A percentile compares a stretch with the other conserved stretches of the same genome.
Evolutionary conservation across 1,140 invertebrate species (phyloP).

Genomic region (Venustaconcha ellipsiformis): DNA sequence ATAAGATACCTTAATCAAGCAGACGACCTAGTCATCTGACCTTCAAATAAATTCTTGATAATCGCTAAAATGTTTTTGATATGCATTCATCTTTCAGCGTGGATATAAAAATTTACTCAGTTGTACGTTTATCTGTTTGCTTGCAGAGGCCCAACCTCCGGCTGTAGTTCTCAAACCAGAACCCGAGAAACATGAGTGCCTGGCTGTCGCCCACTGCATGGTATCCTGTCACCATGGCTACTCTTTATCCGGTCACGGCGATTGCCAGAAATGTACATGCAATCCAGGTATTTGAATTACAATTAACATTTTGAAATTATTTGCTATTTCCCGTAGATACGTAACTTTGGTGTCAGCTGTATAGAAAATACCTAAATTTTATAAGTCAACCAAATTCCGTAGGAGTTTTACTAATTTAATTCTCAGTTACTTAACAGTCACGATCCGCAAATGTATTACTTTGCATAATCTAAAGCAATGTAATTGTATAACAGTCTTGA

Average conservation of each 20-base stretch:
- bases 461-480: not conserved
- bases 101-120: not conserved
- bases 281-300: conserved; percentile 11
- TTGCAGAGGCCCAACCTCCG: not conserved
- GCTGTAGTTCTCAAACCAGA: conserved; percentile 19
- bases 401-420: not conserved
- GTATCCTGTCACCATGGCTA: conserved; percentile 43
- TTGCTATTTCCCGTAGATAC: not conserved
- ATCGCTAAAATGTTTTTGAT: not conserved
- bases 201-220: conserved; percentile 36
- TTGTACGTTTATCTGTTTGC: not conserved
- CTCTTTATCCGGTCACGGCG: conserved; percentile 33
- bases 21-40: too few relatives aligned
- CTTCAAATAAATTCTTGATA: not conserved
- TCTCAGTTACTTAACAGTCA: not conserved
- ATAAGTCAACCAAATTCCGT: not conserved
- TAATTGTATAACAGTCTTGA: too few relatives aligned
- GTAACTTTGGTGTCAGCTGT: not conserved
- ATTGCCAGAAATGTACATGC: conserved; percentile 40
- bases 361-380: not conserved
- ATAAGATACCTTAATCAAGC: too few relatives aligned
- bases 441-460: not conserved
- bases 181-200: conserved; percentile 36
- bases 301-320: too few relatives aligned
- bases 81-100: not conserved